Evolutionary conservation across 1,140 invertebrate species (phyloP), one percentile per base, ranked within the genome.

Genomic region (Drosophila navojoa): DNA sequence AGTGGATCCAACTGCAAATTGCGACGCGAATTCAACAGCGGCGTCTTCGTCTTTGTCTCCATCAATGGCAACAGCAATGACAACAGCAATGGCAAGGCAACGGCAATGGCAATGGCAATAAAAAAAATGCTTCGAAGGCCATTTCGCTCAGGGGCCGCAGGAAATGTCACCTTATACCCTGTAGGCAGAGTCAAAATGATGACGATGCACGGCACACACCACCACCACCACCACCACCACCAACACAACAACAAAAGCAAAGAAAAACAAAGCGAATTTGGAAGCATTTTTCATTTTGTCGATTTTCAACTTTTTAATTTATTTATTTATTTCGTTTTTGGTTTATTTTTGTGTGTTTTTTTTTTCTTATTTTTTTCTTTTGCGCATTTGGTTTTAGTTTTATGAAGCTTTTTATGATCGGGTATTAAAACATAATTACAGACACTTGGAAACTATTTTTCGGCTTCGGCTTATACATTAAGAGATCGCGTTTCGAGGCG

Each of bases 131-230:
- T 81, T 59, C 57, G 74, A 80, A 84, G 81, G 74, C 81, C 81
- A 63, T 80, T 80, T 79, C 49, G 42, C 57, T 40, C 40, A 45
- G 42, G 40, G 54, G 62, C 50, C 53, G 73, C 81, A 86, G 81
- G 81, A 86, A 86, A 86, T 81, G 81, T 79, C 79, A 86, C 82
- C 81, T 73, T 81, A 86, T 58, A 81, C 81, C 58, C 59, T 61
- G 49, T 70, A 52, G 71, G 71, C 59, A 72, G 47, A 27, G 15
- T 29, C 35, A 66, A 81, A 61, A 66, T 40, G 84, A 76, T 81
- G 81, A 81, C 81, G 74, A 25, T 71, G 81, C 81, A 77, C 42
- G 58, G 38, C 27, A 19, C 22, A 15, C 1, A 38, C 40, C 4
- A 25, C 38, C 44, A 50, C 15, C 15, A 59, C 35, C 40, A 45